Base-by-base conservation (phyloP, 2,888 invertebrate species). In the Leptopilina syphax region DNA sequence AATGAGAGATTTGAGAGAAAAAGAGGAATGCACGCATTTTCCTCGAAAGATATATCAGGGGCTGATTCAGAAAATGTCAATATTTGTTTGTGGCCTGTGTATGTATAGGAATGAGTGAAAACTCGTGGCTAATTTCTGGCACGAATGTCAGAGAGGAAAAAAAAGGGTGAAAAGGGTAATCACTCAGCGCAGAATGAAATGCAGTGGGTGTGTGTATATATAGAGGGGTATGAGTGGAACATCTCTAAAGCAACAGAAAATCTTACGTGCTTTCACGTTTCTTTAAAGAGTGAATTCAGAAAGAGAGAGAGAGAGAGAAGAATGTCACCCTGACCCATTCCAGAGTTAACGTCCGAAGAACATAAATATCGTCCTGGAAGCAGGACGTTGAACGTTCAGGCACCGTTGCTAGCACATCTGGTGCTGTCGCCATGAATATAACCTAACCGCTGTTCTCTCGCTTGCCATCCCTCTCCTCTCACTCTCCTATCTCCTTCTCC, bases 301-400 rank as follows among this genome's bases (percentile, higher is more conserved):
- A 50, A 12, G 12, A 50, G 12, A 50, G 50, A 50, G 50, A 9
- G 50, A 12, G 50, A 50, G 18, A 60, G 5, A 4, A 63, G 24
- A 18, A 63, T 34, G 9, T 10, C 57, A 54, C 8, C 27, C 50
- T 24, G 24, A 24, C 50, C 7, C 27, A 8, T 57, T 76, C 83
- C 85, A 86, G 86, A 86, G 87, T 86, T 88, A 89, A 87, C 87
- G 90, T 88, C 88, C 87, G 84, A 88, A 87, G 86, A 86, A 88
- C 88, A 90, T 90, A 90, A 90, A 90, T 90, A 90, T 90, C 88
- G 84, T 84, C 84, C 80, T 87, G 85, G 87, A 87, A 88, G 87
- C 86, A 86, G 86, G 88, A 89, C 88, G 88, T 87, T 90, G 80
- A 88, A 85, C 88, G 89, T 90, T 86, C 86, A 86, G 84, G 84